phyloP scores from a whole-genome alignment of 2,888 invertebrate genomes.

The Mellilla xanthometata region DNA sequence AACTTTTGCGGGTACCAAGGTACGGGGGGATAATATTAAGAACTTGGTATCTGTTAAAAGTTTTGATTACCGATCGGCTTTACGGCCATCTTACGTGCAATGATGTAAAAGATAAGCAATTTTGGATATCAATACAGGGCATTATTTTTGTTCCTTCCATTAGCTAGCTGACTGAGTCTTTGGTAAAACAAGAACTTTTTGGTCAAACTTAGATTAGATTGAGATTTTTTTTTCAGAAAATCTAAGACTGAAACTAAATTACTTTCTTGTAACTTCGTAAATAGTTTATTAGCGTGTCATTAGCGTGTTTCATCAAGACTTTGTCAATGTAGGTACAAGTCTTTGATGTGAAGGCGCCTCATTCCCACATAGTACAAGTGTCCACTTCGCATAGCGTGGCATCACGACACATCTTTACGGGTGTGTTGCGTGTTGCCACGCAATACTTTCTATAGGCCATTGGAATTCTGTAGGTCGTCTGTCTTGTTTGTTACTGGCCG shows the following conservation, averaged over 20 bases:
- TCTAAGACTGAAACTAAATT: too few relatives aligned
- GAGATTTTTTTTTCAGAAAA: too few relatives aligned
- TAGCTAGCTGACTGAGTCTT: too few relatives aligned
- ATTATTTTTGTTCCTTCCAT: too few relatives aligned
- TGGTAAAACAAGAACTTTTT: too few relatives aligned
- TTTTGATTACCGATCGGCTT: slow-evolving; percentile 33
- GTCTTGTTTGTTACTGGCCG: neutral
- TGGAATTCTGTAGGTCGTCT: slow-evolving; percentile 25
- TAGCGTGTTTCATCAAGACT: too few relatives aligned
- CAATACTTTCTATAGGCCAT: slow-evolving; percentile 33
- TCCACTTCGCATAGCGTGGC: slow-evolving; percentile 10
- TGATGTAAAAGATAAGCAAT: slow-evolving; percentile 24
- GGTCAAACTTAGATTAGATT: too few relatives aligned
- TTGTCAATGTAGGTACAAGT: too few relatives aligned
- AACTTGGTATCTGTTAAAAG: slow-evolving; percentile 45
- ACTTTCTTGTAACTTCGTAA: too few relatives aligned
- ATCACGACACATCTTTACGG: neutral
- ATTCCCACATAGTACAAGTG: slow-evolving; percentile 3
- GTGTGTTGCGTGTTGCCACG: slow-evolving; percentile 25
- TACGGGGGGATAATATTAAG: slow-evolving; percentile 37
- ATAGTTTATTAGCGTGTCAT: too few relatives aligned
- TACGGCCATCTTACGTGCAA: slow-evolving; percentile 24
- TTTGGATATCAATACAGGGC: slow-evolving; percentile 5
- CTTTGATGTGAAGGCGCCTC: neutral
- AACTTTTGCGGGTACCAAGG: slow-evolving; percentile 36